Base-by-base conservation (phyloP, 2,888 invertebrate genomes). In the Thymelicus lineola region DNA sequence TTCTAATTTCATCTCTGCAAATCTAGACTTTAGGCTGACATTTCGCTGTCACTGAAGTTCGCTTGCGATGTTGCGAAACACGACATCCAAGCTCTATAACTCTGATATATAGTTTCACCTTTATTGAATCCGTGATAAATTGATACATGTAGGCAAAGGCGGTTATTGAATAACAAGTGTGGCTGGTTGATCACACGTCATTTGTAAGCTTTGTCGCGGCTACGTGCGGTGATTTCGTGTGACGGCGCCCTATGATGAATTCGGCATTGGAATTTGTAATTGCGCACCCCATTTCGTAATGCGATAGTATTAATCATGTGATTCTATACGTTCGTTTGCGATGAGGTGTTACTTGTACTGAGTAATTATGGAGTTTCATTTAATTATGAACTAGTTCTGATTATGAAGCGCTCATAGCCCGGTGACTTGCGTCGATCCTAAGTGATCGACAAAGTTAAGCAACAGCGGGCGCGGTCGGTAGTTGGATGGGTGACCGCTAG, bases 61-160 rank as follows among this genome's bases (percentile, higher is more conserved):
- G 20, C 48, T 48, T 53, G 38, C 60, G 42, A 53, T 42, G 1
- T 35, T 20, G 10, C 53, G 53, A 12, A 53, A 20, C 35, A 1
- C 38, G 36, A 7, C 36, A 36, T n/a, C 59, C 50, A 53, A 42
- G 66, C 58, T 58, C 81, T 84, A 87, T 83, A 85, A 83, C 62
- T 63, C 88, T 91, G 91, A 92, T 91, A 90, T 91, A 93, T 91
- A 91, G 90, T 90, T 91, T 88, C 87, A 86, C 92, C 93, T 93
- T 92, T 92, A 93, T 92, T 91, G 93, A 91, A 90, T 86, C 83
- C 79, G 85, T 93, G 92, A 93, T 93, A 93, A 92, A 93, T 93
- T 93, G 91, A 91, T 91, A 87, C 82, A 81, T 83, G 76, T 74
- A 82, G 84, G 87, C 90, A 84, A 84, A 86, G 86, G 79, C 80